These are phyloP conservation scores for Tolypeutes matacus DNA, from an alignment of 2,797 vertebrate genomes.

Conservation along the genomic window DNA sequence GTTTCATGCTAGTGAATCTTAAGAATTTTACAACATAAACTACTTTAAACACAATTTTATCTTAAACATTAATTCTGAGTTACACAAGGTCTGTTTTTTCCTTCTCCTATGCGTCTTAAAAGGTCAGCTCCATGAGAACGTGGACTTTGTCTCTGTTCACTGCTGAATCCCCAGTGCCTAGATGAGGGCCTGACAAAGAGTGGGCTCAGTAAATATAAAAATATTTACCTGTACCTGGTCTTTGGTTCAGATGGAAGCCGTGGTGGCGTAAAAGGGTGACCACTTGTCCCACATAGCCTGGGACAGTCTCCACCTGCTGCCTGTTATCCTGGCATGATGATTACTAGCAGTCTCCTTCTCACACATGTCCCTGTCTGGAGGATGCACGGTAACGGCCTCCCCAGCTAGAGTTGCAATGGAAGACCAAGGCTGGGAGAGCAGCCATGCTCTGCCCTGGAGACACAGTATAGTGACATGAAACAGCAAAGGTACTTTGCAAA, in stretches of 20 bases:
- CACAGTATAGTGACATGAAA: background rate
- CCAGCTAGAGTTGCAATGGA: accelerated
- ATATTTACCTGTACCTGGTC: background rate
- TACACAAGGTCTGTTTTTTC: background rate
- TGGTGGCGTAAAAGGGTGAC: background rate
- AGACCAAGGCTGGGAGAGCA: accelerated
- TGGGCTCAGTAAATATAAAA: background rate
- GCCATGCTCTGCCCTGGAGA: accelerated
- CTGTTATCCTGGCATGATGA: accelerated
- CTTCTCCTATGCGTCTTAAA: background rate
- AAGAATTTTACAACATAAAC: background rate
- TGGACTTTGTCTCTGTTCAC: background rate
- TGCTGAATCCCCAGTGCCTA: background rate
- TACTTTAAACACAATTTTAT: background rate
- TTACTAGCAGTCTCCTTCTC: accelerated
- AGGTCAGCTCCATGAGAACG: background rate
- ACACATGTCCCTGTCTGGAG: background rate
- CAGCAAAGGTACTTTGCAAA: background rate
- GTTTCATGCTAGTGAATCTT: background rate
- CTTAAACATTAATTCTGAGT: background rate
- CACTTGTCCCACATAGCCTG: background rate
- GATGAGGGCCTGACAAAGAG: background rate
- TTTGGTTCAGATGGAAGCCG: background rate
- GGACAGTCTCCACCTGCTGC: too few relatives aligned
- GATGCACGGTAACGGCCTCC: background rate